Percentiles rank a stretch among this genome's conserved stretches.
Evolutionary conservation across 2,888 invertebrate genomes (phyloP).

Genomic region (Tipula vernalis): DNA sequence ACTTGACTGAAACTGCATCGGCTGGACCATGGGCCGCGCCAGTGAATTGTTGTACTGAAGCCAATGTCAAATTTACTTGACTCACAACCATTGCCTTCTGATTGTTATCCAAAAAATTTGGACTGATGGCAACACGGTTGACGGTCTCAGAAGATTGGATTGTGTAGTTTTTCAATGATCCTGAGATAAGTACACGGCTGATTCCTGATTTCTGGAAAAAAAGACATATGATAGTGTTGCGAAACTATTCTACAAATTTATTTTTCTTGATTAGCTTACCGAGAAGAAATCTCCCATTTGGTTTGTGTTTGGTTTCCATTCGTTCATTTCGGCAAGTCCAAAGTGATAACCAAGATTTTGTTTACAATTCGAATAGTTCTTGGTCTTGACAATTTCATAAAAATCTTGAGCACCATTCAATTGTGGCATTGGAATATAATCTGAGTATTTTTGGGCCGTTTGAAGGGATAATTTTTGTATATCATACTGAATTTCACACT

Average conservation of each 20-base stretch:
- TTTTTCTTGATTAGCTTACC: constrained; percentile 24
- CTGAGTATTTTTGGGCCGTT: constrained; percentile 41
- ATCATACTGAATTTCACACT: constrained; percentile 58
- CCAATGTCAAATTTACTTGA: constrained; percentile 42
- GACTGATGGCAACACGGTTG: constrained; percentile 46
- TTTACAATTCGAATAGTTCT: constrained; percentile 49
- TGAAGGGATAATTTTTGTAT: constrained; percentile 46
- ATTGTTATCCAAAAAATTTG: constrained; percentile 40
- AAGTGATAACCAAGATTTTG: constrained; percentile 50
- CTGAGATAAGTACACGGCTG: constrained; percentile 43
- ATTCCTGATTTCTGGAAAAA: constrained; percentile 40
- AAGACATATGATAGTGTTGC: no score
- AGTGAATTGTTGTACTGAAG: constrained; percentile 18
- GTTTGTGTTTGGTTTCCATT: constrained; percentile 40
- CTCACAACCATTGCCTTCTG: constrained; percentile 50
- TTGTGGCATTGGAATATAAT: constrained; percentile 39
- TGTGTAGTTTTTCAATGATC: constrained; percentile 41
- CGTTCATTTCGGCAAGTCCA: constrained; percentile 43
- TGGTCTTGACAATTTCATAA: constrained; percentile 53
- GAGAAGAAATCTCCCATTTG: constrained; percentile 41
- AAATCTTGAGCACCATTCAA: constrained; percentile 35
- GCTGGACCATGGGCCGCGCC: constrained; percentile 33
- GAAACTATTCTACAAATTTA: neutral
- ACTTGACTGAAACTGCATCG: constrained; percentile 36
- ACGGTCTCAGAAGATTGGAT: constrained; percentile 52